Evolutionary conservation across 2,888 invertebrate genomes (phyloP).

Genomic region (Heliconius erato): DNA sequence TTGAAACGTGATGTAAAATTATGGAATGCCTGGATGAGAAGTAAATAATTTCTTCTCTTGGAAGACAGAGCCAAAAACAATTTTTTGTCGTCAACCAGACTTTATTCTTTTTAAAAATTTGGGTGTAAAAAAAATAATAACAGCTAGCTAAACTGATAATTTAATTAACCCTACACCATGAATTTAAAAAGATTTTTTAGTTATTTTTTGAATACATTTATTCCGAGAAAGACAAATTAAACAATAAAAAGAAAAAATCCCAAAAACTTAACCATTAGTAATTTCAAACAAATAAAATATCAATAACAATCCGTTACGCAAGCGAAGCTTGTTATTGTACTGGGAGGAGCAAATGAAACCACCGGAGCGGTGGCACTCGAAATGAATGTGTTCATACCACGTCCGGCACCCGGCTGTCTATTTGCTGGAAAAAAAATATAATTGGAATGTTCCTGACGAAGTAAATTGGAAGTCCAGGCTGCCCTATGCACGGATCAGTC

Average conservation of each 20-base stretch:
- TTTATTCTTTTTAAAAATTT: too few relatives aligned
- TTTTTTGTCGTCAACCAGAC: too few relatives aligned
- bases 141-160: neutral
- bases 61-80: too few relatives aligned
- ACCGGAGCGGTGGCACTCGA: constrained; percentile 57
- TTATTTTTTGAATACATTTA: neutral
- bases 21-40: too few relatives aligned
- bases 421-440: constrained; percentile 76
- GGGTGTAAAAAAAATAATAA: neutral
- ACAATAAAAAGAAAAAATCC: neutral
- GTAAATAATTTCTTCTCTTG: too few relatives aligned
- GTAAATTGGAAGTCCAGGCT: constrained; percentile 72
- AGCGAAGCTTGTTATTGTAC: constrained; percentile 42
- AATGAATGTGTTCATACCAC: constrained; percentile 66
- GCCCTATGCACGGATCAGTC: constrained; percentile 62
- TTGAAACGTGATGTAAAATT: too few relatives aligned
- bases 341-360: constrained; percentile 62
- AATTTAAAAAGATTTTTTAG: too few relatives aligned
- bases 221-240: neutral
- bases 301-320: constrained; percentile 42
- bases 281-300: constrained; percentile 29
- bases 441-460: constrained; percentile 78
- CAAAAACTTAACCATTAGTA: neutral
- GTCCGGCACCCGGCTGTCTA: constrained; percentile 66
- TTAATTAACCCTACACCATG: neutral